phyloP scores from a whole-genome alignment of 1,140 invertebrate genomes.

The Galendromus occidentalis region DNA sequence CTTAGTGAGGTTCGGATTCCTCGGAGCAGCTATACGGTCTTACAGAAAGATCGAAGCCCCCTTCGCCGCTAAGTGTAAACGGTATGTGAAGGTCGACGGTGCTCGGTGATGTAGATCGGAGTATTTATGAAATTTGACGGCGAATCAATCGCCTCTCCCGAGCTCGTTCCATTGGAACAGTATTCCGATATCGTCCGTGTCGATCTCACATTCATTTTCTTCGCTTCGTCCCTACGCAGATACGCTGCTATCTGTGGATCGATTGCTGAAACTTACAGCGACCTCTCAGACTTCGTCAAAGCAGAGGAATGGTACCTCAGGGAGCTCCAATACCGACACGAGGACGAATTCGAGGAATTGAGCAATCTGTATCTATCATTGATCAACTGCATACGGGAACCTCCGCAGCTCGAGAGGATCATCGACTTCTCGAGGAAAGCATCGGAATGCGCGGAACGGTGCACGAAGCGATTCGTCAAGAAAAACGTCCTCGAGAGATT shows the following conservation, averaged over 20 bases:
- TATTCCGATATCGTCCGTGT: too few relatives aligned
- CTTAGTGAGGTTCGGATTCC: background rate
- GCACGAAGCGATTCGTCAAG: background rate
- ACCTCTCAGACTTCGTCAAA: background rate
- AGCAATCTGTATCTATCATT: background rate
- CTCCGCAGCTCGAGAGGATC: background rate
- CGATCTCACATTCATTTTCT: too few relatives aligned
- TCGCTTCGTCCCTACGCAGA: too few relatives aligned
- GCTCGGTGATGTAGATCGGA: too few relatives aligned
- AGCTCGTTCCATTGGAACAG: too few relatives aligned
- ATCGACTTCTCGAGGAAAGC: background rate
- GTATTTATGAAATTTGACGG: background rate
- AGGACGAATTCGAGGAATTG: background rate
- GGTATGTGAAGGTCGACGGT: background rate
- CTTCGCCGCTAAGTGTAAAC: background rate
- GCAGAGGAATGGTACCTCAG: background rate
- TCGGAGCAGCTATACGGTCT: background rate
- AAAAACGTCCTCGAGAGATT: background rate
- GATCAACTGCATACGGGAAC: background rate
- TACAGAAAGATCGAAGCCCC: background rate
- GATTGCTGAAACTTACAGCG: background rate
- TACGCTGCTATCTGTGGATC: slow-evolving; percentile 2
- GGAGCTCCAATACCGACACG: background rate
- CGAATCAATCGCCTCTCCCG: too few relatives aligned
- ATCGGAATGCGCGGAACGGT: background rate